Conservation (phyloP, 2,797 vertebrate species). For the Cyclura pinguis region DNA sequence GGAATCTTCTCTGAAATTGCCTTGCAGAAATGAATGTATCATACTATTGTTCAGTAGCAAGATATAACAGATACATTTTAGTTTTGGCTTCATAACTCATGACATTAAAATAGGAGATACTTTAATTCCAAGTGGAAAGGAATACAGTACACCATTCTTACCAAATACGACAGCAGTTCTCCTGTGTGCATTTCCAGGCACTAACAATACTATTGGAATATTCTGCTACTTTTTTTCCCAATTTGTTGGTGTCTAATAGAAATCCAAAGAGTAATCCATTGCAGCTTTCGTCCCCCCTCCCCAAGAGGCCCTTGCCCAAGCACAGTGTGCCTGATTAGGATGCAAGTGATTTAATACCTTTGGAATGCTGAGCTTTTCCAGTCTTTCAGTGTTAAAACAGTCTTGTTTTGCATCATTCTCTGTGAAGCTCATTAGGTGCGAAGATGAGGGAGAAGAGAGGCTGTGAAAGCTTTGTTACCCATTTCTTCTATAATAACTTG, state of each 20-base stretch:
- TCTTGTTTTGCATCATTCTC: neutral
- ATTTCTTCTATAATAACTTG: neutral
- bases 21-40: neutral
- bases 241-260: neutral
- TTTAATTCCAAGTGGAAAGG: neutral
- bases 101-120: neutral
- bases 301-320: neutral
- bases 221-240: neutral
- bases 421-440: neutral
- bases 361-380: slow-evolving; percentile 35
- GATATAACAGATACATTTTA: slow-evolving; percentile 22
- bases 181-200: neutral
- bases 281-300: neutral
- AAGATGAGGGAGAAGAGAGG: neutral
- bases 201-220: neutral
- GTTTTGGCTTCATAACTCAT: neutral
- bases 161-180: neutral
- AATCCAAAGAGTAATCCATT: neutral
- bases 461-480: neutral
- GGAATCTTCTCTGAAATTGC: slow-evolving; percentile 7
- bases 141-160: neutral
- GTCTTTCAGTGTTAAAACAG: neutral
- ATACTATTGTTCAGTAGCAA: slow-evolving; percentile 27
- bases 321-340: slow-evolving; percentile 5
- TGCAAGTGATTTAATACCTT: slow-evolving; percentile 23